These are phyloP conservation scores for Mus spretus DNA, from an alignment of 2,797 vertebrate genomes.

Conservation along the genomic window DNA sequence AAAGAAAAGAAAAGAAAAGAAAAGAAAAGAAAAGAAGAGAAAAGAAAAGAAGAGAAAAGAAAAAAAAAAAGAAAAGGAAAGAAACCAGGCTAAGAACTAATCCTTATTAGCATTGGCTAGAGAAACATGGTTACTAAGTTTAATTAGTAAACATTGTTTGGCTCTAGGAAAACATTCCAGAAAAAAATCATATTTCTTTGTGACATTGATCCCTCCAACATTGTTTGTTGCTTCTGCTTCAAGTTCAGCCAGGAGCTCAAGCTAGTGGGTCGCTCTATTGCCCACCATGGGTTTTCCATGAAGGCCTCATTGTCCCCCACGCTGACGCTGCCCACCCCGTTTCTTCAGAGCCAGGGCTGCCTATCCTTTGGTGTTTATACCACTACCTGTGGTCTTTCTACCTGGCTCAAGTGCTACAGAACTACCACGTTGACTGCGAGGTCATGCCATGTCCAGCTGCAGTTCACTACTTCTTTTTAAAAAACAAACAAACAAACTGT, in stretches of 20 bases:
- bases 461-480: not conserved
- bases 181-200: not conserved
- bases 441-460: not conserved
- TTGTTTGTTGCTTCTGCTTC: too few species aligned
- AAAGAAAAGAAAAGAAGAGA: not conserved
- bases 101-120: slow-evolving; percentile 26
- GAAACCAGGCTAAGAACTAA: slow-evolving; percentile 4
- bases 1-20: too few species aligned
- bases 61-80: not conserved
- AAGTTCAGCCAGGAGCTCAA: not conserved
- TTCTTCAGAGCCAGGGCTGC: not conserved
- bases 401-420: not conserved
- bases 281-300: not conserved
- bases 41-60: not conserved
- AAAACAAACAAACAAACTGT: too few species aligned
- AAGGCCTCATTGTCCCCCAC: not conserved
- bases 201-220: not conserved
- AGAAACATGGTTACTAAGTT: not conserved
- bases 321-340: not conserved
- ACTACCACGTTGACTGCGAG: not conserved
- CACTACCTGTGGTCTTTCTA: not conserved
- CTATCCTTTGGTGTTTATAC: not conserved
- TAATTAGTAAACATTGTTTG: slow-evolving; percentile 11
- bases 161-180: not conserved
- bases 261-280: too few species aligned